A percentile compares a stretch with the other conserved stretches of the same genome.
Conservation (phyloP, 2,888 invertebrate genomes). For the Miltochrista miniata region DNA sequence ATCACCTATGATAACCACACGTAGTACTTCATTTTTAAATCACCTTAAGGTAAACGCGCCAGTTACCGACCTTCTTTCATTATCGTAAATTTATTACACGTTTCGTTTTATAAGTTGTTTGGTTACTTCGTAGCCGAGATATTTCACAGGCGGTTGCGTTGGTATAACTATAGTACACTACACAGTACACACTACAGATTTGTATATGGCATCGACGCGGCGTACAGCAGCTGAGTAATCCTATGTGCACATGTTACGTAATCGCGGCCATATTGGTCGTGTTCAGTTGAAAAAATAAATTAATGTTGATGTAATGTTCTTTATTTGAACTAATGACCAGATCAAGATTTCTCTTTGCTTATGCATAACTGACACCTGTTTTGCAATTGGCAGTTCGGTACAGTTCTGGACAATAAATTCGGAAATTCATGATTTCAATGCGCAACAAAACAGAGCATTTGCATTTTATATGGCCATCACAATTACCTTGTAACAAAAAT, state of each 20-base stretch:
- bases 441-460: too few relatives aligned
- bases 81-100: constrained; percentile 44
- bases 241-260: constrained; percentile 41
- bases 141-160: constrained; percentile 50
- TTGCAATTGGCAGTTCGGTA: neutral
- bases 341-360: constrained; percentile 4
- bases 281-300: constrained; percentile 28
- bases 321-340: constrained; percentile 9
- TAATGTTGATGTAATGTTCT: constrained; percentile 9
- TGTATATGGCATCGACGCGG: constrained; percentile 15
- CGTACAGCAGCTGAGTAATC: constrained; percentile 41
- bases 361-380: constrained; percentile 1
- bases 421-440: too few relatives aligned
- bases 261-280: constrained; percentile 28
- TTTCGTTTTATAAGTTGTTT: constrained; percentile 35
- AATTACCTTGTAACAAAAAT: neutral
- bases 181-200: constrained; percentile 27
- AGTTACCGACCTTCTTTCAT: constrained; percentile 45
- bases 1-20: too few relatives aligned
- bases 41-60: constrained; percentile 36
- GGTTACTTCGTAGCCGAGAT: constrained; percentile 44
- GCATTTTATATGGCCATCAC: neutral
- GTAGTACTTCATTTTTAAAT: neutral
- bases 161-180: constrained; percentile 43
- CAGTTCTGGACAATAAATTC: constrained; percentile 4